phyloP scores from a whole-genome alignment of 2,113 vertebrate genomes.

The Osmerus eperlanus region DNA sequence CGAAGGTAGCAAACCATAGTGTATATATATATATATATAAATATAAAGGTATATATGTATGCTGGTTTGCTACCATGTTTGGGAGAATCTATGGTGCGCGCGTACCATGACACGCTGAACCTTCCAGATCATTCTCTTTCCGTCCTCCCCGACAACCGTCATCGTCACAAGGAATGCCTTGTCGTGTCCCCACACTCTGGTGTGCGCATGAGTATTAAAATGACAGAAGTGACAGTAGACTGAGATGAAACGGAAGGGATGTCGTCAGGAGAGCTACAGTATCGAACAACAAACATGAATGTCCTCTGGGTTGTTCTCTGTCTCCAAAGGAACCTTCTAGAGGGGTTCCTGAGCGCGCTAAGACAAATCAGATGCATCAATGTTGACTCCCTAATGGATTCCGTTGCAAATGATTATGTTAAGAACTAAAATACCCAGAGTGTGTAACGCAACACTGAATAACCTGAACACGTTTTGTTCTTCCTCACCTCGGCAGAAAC shows the following conservation, averaged over 20 bases:
- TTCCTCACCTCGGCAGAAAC: slow-evolving; percentile 37
- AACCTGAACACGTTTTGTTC: slow-evolving; percentile 46
- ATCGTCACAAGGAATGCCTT: slow-evolving; percentile 55
- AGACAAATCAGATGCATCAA: slow-evolving; percentile 65
- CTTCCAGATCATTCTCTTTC: slow-evolving; percentile 36
- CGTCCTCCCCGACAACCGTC: slow-evolving; percentile 47
- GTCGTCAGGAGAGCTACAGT: slow-evolving; percentile 30
- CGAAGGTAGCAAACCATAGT: no score
- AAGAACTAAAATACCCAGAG: slow-evolving; percentile 59
- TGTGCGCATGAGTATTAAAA: slow-evolving; percentile 27
- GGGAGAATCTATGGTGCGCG: no score
- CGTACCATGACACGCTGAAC: no score
- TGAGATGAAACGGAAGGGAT: slow-evolving; percentile 46
- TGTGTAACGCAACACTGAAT: slow-evolving; percentile 31
- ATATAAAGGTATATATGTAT: no score
- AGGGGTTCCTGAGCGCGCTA: slow-evolving; percentile 39
- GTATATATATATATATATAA: no score
- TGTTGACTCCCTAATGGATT: slow-evolving; percentile 62
- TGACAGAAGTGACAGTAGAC: not conserved
- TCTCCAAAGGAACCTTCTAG: slow-evolving; percentile 44
- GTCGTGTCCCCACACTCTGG: slow-evolving; percentile 41
- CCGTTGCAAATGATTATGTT: slow-evolving; percentile 62
- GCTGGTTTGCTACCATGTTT: no score
- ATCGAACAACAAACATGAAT: slow-evolving; percentile 53
- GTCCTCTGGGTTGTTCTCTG: slow-evolving; percentile 57